phyloP scores from a whole-genome alignment of 2,888 invertebrate genomes.

The Idaea dimidiata region DNA sequence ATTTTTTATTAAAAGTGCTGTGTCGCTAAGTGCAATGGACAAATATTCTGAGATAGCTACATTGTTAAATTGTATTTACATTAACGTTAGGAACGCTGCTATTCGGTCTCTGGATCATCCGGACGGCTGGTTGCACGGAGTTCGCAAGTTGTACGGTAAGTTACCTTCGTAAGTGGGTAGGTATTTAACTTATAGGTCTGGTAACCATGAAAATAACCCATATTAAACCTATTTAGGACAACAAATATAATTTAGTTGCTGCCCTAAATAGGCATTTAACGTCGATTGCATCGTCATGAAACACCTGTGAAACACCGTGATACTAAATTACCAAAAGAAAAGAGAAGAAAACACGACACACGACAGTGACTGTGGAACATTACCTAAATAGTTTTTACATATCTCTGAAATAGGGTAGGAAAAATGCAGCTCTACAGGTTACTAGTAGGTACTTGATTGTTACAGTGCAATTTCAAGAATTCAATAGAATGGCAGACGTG shows the following conservation, averaged over 20 bases:
- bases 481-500: background rate
- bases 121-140: slow-evolving; percentile 51
- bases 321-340: too few species aligned
- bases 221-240: background rate
- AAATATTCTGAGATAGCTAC: slow-evolving; percentile 20
- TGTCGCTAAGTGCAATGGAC: slow-evolving; percentile 38
- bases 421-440: too few species aligned
- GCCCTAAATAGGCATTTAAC: too few species aligned
- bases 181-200: too few species aligned
- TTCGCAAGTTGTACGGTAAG: slow-evolving; percentile 47
- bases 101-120: slow-evolving; percentile 61
- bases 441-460: background rate
- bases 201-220: too few species aligned
- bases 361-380: too few species aligned
- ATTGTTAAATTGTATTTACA: slow-evolving; percentile 47
- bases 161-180: slow-evolving; percentile 5
- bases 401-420: too few species aligned
- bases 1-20: slow-evolving; percentile 10
- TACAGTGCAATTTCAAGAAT: background rate
- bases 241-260: too few species aligned
- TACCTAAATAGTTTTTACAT: too few species aligned
- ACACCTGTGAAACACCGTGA: too few species aligned
- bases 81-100: slow-evolving; percentile 51
- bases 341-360: too few species aligned
- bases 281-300: too few species aligned